A percentile compares a stretch with the other conserved stretches of the same genome.
These are phyloP conservation scores for Serilophus lunatus DNA, from an alignment of 2,113 vertebrate genomes.

Conservation along the genomic window DNA sequence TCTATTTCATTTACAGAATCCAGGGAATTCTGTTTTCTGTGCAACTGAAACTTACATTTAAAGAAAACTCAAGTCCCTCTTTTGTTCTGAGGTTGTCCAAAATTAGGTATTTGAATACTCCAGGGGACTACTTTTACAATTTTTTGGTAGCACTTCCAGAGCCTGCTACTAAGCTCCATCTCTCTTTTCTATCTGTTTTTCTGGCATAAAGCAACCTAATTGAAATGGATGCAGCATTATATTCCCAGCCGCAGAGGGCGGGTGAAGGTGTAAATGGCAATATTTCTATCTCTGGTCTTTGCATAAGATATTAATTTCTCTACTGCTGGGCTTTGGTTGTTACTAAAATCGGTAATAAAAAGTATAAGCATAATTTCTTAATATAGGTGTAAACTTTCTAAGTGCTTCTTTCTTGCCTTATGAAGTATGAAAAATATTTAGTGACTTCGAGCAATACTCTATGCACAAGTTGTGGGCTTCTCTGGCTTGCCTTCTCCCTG, in stretches of 20 bases:
- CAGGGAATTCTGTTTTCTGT: background rate
- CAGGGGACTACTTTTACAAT: background rate
- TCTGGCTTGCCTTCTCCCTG: background rate
- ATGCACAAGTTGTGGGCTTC: background rate
- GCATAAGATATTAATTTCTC: background rate
- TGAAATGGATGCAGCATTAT: background rate
- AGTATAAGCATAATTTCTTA: background rate
- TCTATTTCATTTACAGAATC: background rate
- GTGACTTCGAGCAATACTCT: background rate
- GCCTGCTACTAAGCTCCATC: background rate
- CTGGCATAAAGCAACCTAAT: background rate
- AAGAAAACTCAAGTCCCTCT: background rate
- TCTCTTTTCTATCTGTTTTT: background rate
- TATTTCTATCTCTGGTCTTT: background rate
- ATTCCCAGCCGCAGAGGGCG: background rate
- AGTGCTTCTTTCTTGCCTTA: background rate
- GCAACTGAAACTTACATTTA: background rate
- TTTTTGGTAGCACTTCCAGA: background rate
- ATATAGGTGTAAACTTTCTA: background rate
- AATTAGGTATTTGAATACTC: background rate
- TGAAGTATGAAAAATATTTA: background rate
- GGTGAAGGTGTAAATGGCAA: background rate
- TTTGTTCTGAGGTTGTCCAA: background rate
- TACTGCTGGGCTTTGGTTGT: background rate
- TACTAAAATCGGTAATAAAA: background rate